These are phyloP conservation scores for Drosophila trichaetosa DNA, from an alignment of 2,888 invertebrate species.

Conservation along the genomic window DNA sequence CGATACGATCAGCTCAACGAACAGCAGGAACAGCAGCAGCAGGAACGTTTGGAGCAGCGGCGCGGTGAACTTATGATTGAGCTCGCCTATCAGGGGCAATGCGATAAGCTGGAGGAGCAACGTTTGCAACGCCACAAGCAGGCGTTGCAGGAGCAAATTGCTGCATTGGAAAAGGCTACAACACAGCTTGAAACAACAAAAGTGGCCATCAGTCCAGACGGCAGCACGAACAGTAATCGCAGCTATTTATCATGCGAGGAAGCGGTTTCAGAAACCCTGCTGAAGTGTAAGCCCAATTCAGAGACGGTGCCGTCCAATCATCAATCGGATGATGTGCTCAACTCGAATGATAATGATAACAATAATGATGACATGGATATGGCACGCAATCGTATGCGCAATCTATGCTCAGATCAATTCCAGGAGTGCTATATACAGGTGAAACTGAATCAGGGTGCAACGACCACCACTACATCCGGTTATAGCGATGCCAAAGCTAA, in stretches of 20 bases:
- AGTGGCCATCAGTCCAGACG: constrained; percentile 40
- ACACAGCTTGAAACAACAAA: neutral
- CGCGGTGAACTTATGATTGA: constrained; percentile 76
- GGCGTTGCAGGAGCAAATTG: constrained; percentile 25
- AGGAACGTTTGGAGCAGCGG: constrained; percentile 78
- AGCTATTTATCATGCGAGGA: constrained; percentile 61
- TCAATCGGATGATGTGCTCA: constrained; percentile 80
- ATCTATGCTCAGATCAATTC: constrained; percentile 53
- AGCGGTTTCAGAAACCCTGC: neutral
- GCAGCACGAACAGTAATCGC: constrained; percentile 48
- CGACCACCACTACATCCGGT: neutral
- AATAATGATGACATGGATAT: constrained; percentile 49
- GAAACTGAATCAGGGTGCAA: constrained; percentile 1
- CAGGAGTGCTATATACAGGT: constrained; percentile 39
- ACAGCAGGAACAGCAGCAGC: constrained; percentile 73
- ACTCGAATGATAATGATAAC: constrained; percentile 81
- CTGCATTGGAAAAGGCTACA: constrained; percentile 10
- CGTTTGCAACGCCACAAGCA: constrained; percentile 69
- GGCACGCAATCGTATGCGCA: constrained; percentile 70
- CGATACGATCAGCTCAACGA: constrained; percentile 73
- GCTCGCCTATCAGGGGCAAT: constrained; percentile 67
- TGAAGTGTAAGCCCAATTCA: neutral
- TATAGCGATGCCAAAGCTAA: constrained; percentile 86
- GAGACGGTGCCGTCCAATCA: constrained; percentile 53
- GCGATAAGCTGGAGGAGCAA: constrained; percentile 73